Evolutionary conservation across 2,113 vertebrate species (phyloP).

Genomic region (Rhea pennata): DNA sequence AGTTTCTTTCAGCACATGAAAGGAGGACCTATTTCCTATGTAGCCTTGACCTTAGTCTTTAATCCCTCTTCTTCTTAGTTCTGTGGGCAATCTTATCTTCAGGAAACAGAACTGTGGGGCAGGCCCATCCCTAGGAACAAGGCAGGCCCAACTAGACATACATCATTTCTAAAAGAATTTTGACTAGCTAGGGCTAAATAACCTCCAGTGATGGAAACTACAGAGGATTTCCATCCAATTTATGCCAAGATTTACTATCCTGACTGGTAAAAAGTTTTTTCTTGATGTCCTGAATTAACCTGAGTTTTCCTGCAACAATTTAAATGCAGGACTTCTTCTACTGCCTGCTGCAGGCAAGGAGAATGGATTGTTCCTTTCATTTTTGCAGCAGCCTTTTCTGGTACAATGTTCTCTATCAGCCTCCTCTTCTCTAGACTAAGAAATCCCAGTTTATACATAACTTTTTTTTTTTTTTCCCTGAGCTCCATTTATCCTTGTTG

Average conservation of each 20-base stretch:
- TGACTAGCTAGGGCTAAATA: neutral
- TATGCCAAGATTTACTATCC: neutral
- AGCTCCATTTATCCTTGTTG: neutral
- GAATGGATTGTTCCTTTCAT: neutral
- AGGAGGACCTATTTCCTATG: neutral
- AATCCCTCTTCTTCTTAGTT: neutral
- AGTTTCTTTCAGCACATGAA: neutral
- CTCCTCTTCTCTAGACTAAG: neutral
- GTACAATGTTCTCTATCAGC: neutral
- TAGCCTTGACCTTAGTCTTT: neutral
- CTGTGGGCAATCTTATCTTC: neutral
- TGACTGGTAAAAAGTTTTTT: neutral
- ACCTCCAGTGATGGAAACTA: neutral
- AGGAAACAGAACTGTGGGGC: neutral
- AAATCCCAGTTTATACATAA: neutral
- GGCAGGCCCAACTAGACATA: neutral
- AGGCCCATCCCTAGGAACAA: neutral
- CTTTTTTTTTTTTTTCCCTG: accelerated
- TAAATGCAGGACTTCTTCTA: neutral
- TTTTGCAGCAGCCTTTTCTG: neutral
- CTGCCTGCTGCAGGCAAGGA: neutral
- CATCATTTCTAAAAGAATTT: neutral
- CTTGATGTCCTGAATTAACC: neutral
- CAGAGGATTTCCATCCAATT: neutral
- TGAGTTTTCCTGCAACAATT: neutral